Evolutionary conservation across 2,797 vertebrate genomes (phyloP).

Genomic region (Gallinago solitaria): DNA sequence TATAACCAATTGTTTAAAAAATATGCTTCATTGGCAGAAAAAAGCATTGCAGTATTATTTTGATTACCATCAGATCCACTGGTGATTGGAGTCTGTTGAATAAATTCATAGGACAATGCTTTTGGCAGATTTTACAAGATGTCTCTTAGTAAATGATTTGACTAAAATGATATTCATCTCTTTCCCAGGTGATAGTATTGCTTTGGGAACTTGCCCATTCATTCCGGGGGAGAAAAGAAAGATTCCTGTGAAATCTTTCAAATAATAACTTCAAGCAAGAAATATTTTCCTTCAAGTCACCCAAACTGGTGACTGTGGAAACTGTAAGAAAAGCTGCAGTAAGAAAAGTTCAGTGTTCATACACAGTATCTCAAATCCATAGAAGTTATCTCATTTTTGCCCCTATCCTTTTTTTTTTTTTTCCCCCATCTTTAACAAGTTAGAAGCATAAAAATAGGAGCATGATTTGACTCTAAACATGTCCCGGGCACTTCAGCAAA

Average conservation of each 20-base stretch:
- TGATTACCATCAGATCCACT: not conserved
- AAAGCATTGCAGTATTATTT: not conserved
- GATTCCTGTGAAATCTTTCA: slow-evolving; percentile 41
- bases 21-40: not conserved
- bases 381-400: not conserved
- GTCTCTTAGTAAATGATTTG: not conserved
- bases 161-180: slow-evolving; percentile 27
- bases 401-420: too few relatives aligned
- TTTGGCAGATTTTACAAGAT: slow-evolving; percentile 15
- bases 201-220: slow-evolving; percentile 14
- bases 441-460: not conserved
- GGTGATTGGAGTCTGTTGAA: not conserved
- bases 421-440: accelerated
- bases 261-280: slow-evolving; percentile 1
- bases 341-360: not conserved
- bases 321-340: not conserved
- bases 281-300: slow-evolving; percentile 49
- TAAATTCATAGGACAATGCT: slow-evolving; percentile 11
- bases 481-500: not conserved
- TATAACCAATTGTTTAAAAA: not conserved
- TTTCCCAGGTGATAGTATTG: slow-evolving; percentile 53
- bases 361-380: not conserved
- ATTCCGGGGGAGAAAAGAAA: not conserved
- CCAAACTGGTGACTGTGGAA: not conserved
- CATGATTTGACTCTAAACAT: not conserved